Evolutionary conservation across 2,113 vertebrate species (phyloP).

Genomic region (Microcebus lehilahytsara): DNA sequence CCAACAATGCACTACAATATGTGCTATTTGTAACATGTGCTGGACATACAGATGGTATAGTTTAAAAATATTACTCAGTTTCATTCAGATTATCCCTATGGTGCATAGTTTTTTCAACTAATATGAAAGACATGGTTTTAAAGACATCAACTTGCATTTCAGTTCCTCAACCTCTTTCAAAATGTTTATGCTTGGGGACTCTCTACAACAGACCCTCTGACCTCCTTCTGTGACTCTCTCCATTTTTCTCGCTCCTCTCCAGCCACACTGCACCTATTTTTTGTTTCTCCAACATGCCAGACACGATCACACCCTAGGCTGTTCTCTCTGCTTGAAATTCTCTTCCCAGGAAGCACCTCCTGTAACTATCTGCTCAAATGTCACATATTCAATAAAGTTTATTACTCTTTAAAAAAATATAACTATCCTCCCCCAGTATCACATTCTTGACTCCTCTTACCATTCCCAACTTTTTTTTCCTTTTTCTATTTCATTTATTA

Average conservation of each 20-base stretch:
- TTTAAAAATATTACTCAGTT: neutral
- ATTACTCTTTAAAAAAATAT: neutral
- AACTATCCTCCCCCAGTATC: neutral
- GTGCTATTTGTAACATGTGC: neutral
- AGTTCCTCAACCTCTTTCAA: neutral
- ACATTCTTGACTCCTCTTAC: neutral
- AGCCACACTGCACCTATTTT: neutral
- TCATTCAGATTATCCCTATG: neutral
- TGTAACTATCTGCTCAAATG: neutral
- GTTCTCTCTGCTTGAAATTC: neutral
- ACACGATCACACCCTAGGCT: neutral
- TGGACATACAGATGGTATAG: neutral
- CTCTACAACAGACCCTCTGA: neutral
- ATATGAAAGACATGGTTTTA: neutral
- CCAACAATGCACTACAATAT: neutral
- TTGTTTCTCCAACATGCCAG: neutral
- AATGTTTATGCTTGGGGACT: neutral
- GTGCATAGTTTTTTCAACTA: neutral
- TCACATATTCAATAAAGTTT: neutral
- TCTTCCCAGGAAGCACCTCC: neutral
- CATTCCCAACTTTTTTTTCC: neutral
- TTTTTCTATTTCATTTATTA: neutral
- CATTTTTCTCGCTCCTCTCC: neutral
- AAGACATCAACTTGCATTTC: neutral
- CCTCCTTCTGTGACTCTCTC: neutral